Percentiles rank a stretch among this genome's conserved stretches.
phyloP scores from a whole-genome alignment of 2,113 vertebrate species.

The Eublepharis macularius region DNA sequence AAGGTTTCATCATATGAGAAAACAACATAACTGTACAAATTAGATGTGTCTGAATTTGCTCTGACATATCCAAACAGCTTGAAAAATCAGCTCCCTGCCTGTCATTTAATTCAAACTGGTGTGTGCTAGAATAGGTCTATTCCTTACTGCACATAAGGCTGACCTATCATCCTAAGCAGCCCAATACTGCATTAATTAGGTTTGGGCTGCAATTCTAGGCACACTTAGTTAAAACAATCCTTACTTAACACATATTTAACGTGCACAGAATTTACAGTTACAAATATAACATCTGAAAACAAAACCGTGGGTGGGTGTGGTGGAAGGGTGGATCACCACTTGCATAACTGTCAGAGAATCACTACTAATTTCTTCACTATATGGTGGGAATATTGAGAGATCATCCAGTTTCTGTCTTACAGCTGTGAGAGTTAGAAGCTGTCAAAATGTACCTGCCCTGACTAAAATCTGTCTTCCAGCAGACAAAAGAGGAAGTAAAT shows the following conservation, averaged over 20 bases:
- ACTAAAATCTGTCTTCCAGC: not conserved
- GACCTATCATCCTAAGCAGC: too few species aligned
- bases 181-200: not conserved
- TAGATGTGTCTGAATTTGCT: too few species aligned
- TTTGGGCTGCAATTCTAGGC: not conserved
- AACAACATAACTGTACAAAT: too few species aligned
- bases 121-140: too few species aligned
- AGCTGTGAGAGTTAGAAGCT: not conserved
- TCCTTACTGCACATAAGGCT: too few species aligned
- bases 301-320: too few species aligned
- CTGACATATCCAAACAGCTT: too few species aligned
- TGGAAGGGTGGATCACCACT: not conserved
- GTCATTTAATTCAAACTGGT: too few species aligned
- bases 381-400: constrained; percentile 27
- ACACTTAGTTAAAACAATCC: not conserved
- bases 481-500: constrained; percentile 8
- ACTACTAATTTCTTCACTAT: constrained; percentile 34
- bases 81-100: too few species aligned
- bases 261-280: not conserved
- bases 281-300: not conserved
- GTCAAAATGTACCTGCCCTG: not conserved
- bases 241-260: not conserved
- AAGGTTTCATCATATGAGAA: too few species aligned
- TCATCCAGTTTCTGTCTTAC: not conserved
- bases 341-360: constrained; percentile 13